Evolutionary conservation across 2,113 vertebrate genomes (phyloP).

Genomic region (Microcebus lehilahytsara): DNA sequence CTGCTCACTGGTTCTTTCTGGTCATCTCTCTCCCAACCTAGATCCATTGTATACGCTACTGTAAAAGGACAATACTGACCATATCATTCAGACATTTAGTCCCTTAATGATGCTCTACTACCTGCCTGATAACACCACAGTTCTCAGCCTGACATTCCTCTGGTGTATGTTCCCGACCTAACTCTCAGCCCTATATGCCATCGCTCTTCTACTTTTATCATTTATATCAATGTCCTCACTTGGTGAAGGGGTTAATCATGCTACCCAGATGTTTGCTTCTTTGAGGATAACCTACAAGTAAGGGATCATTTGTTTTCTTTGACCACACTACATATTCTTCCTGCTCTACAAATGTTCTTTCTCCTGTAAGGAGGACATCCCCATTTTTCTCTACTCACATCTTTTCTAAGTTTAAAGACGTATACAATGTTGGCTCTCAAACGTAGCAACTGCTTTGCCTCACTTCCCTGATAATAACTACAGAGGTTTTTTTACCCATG

Average conservation of each 20-base stretch:
- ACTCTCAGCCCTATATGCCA: background rate
- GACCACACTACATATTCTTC: background rate
- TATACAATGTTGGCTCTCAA: background rate
- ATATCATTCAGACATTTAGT: background rate
- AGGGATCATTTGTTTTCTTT: background rate
- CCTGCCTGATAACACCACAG: background rate
- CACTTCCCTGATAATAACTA: background rate
- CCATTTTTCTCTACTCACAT: background rate
- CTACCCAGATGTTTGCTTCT: background rate
- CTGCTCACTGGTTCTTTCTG: background rate
- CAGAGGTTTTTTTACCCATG: background rate
- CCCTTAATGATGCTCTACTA: background rate
- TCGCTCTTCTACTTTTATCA: background rate
- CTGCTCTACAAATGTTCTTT: background rate
- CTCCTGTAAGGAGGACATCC: background rate
- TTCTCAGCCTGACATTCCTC: background rate
- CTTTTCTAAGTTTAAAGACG: background rate
- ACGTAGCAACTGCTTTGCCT: background rate
- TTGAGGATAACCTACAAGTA: background rate
- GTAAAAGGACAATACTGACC: background rate
- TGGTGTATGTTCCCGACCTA: background rate
- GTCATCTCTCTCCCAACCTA: background rate
- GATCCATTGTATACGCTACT: background rate
- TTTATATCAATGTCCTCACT: background rate
- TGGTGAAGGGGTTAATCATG: background rate